phyloP scores from a whole-genome alignment of 2,113 vertebrate genomes.

The Paratilapia polleni region DNA sequence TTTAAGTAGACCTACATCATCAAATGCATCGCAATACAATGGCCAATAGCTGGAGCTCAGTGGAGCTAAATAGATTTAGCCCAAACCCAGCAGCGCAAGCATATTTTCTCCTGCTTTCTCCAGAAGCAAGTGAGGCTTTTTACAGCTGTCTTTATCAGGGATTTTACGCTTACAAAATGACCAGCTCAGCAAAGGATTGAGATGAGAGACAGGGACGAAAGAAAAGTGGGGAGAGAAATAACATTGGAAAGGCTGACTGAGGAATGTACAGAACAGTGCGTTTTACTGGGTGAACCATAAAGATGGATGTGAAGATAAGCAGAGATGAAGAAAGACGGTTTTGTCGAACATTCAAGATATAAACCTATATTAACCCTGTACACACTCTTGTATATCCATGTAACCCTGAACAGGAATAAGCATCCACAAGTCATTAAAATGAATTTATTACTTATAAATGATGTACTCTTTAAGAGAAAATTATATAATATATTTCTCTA shows the following conservation, averaged over 20 bases:
- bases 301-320: conserved; percentile 11
- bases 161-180: conserved; percentile 63
- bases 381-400: background rate
- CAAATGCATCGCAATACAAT: conserved; percentile 34
- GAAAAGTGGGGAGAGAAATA: conserved; percentile 10
- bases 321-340: background rate
- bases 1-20: conserved; percentile 32
- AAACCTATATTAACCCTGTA: background rate
- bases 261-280: background rate
- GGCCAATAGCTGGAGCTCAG: conserved; percentile 30
- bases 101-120: conserved; percentile 58
- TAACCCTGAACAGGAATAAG: background rate
- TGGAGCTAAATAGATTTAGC: conserved; percentile 52
- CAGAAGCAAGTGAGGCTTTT: conserved; percentile 63
- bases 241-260: conserved; percentile 18
- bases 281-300: background rate
- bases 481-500: no score
- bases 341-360: background rate
- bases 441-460: background rate
- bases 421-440: background rate
- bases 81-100: conserved; percentile 46
- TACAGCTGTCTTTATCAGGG: conserved; percentile 64
- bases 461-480: no score
- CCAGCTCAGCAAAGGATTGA: conserved; percentile 67
- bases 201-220: conserved; percentile 44